Evolutionary conservation across 1,140 invertebrate species (phyloP).

Genomic region (Bicyclus anynana): DNA sequence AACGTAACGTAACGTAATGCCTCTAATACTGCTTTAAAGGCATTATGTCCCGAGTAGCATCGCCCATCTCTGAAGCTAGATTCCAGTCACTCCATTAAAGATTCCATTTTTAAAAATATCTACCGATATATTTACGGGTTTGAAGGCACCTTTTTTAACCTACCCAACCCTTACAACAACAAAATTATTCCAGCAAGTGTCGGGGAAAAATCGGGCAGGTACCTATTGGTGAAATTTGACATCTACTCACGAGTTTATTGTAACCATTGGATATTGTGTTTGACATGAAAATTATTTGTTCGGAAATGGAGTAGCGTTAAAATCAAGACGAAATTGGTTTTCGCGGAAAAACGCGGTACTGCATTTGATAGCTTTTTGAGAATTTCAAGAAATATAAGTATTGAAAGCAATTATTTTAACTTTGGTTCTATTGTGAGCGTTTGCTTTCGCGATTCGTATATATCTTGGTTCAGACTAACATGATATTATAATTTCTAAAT

Average conservation of each 20-base stretch:
- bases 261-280: slow-evolving; percentile 48
- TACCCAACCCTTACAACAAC: neutral
- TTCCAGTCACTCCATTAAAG: too few species aligned
- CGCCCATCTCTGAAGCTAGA: too few species aligned
- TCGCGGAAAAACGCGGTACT: slow-evolving; percentile 32
- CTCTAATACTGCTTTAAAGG: too few species aligned
- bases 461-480: too few species aligned
- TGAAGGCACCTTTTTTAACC: too few species aligned
- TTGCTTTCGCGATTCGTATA: too few species aligned
- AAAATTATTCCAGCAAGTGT: neutral
- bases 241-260: slow-evolving; percentile 47
- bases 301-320: slow-evolving; percentile 35
- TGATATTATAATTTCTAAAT: too few species aligned
- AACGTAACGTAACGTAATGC: too few species aligned
- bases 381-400: slow-evolving; percentile 12
- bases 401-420: neutral
- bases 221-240: slow-evolving; percentile 1
- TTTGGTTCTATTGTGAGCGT: too few species aligned
- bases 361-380: slow-evolving; percentile 38
- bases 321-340: slow-evolving; percentile 55
- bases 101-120: too few species aligned
- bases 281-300: slow-evolving; percentile 66
- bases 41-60: too few species aligned
- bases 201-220: neutral
- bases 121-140: too few species aligned